These are phyloP conservation scores for Wasmannia auropunctata DNA, from an alignment of 1,140 invertebrate genomes.

Conservation along the genomic window DNA sequence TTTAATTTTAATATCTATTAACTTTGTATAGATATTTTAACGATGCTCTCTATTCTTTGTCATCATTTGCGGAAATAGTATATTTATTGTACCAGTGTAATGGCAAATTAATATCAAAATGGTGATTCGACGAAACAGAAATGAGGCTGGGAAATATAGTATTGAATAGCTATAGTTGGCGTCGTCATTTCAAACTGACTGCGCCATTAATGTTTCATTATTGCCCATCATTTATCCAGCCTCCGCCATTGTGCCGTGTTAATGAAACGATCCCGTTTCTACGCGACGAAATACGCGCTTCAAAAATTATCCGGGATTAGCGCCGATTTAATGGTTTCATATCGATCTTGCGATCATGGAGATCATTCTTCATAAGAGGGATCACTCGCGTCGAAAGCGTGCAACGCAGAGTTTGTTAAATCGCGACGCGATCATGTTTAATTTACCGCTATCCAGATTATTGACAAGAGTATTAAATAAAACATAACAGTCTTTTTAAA, in stretches of 20 bases:
- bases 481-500: neutral
- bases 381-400: too few relatives aligned
- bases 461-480: neutral
- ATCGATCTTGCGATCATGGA: constrained; percentile 28
- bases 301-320: constrained; percentile 73
- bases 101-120: constrained; percentile 71
- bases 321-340: constrained; percentile 66
- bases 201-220: constrained; percentile 79
- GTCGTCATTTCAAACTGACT: constrained; percentile 75
- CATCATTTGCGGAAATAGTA: constrained; percentile 52
- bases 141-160: constrained; percentile 68
- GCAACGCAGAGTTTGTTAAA: neutral
- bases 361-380: neutral
- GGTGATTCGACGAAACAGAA: constrained; percentile 69
- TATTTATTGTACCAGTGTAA: constrained; percentile 62
- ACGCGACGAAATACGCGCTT: constrained; percentile 45
- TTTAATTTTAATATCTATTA: constrained; percentile 19
- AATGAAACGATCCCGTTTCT: constrained; percentile 72
- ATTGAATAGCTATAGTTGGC: constrained; percentile 66
- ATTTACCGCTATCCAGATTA: neutral
- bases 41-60: neutral
- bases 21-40: neutral
- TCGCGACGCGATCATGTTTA: neutral
- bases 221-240: constrained; percentile 75
- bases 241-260: constrained; percentile 63